Evolutionary conservation across 2,888 invertebrate species (phyloP).

Genomic region (Glyphotaelius pellucidus): DNA sequence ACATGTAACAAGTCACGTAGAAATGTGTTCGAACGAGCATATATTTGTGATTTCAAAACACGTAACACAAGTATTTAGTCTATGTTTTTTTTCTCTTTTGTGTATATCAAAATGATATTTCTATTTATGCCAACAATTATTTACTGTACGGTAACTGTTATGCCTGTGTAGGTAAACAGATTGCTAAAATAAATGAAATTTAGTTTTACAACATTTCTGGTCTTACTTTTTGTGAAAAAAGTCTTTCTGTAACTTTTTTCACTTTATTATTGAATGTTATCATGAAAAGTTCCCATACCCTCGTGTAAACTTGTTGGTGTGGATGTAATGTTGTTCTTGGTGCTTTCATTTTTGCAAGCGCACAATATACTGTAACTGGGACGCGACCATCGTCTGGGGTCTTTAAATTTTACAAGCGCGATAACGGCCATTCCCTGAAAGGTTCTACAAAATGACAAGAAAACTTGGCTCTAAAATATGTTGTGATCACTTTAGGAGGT

Average conservation of each 20-base stretch:
- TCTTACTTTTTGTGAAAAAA: not conserved
- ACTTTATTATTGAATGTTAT: not conserved
- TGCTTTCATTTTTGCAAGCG: slow-evolving; percentile 4
- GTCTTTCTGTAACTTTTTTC: not conserved
- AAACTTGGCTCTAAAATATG: slow-evolving; percentile 19
- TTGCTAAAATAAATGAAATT: not conserved
- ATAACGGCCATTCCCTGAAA: slow-evolving; percentile 35
- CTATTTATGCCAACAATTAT: not conserved
- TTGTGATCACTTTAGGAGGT: slow-evolving; percentile 38
- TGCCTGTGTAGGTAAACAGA: no score
- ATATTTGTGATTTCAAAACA: not conserved
- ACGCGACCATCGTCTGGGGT: slow-evolving; percentile 5
- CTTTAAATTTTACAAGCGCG: slow-evolving; percentile 43
- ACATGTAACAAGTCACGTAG: not conserved
- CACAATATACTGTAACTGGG: not conserved
- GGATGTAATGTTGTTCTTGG: not conserved
- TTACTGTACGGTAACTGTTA: no score
- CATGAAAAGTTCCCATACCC: not conserved
- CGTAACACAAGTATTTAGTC: no score
- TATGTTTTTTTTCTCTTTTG: not conserved
- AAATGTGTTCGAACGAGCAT: no score
- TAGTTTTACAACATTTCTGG: not conserved
- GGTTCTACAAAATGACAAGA: slow-evolving; percentile 25
- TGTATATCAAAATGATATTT: not conserved
- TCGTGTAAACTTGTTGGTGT: not conserved